Evolutionary conservation across 2,888 invertebrate species (phyloP).

Genomic region (Griposia aprilina): DNA sequence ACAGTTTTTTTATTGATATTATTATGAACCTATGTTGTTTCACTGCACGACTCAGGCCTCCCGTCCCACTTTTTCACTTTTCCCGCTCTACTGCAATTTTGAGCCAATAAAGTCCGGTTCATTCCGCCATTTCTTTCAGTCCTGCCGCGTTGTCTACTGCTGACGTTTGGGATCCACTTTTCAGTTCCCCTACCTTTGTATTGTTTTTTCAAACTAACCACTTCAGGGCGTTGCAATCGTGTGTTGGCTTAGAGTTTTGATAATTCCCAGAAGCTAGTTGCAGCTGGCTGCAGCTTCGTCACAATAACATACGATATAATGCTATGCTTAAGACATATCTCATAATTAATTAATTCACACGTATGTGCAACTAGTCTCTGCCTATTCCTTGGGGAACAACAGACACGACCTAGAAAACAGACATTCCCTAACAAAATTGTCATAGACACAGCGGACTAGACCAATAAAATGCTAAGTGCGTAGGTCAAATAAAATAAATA

Average conservation of each 20-base stretch:
- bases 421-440: background rate
- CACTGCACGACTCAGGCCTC: too few relatives aligned
- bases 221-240: background rate
- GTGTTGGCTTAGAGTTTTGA: background rate
- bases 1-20: too few relatives aligned
- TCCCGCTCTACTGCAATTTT: background rate
- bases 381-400: background rate
- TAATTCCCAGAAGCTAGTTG: background rate
- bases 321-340: background rate
- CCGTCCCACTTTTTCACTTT: background rate
- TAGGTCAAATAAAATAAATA: conserved; percentile 37
- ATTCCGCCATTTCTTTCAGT: background rate
- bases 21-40: background rate
- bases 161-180: background rate
- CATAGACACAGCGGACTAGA: background rate
- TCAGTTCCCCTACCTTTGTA: background rate
- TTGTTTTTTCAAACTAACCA: background rate
- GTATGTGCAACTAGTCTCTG: background rate
- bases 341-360: conserved; percentile 4
- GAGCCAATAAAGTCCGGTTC: background rate
- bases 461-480: conserved; percentile 20
- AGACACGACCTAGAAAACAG: conserved; percentile 11
- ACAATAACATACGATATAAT: background rate
- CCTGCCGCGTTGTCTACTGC: background rate
- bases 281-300: background rate